Evolutionary conservation across 1,140 invertebrate genomes (phyloP).

Genomic region (Eurosta solidaginis): DNA sequence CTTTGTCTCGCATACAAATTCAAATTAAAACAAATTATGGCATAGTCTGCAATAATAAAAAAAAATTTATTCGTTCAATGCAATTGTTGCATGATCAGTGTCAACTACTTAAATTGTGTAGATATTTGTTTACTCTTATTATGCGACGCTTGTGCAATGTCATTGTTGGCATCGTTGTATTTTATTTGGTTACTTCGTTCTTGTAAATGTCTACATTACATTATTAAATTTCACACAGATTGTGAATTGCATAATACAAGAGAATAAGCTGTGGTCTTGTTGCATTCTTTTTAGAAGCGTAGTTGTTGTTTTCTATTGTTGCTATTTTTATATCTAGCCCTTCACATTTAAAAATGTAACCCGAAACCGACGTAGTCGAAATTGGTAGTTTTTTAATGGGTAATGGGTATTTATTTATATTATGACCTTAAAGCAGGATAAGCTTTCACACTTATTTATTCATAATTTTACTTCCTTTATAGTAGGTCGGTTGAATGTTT

Average conservation of each 20-base stretch:
- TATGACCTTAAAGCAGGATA: neutral
- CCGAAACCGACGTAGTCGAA: no score
- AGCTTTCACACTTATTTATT: neutral
- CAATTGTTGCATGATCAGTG: constrained; percentile 7
- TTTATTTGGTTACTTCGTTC: neutral
- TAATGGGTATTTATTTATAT: neutral
- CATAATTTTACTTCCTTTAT: no score
- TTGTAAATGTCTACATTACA: neutral
- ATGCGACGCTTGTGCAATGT: neutral
- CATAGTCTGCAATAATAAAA: neutral
- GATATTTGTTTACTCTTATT: neutral
- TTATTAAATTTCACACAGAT: neutral
- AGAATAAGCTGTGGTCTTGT: neutral
- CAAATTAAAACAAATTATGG: constrained; percentile 23
- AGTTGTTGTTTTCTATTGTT: no score
- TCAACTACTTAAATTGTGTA: neutral
- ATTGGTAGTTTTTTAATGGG: no score
- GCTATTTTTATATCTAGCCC: no score
- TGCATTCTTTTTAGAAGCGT: no score
- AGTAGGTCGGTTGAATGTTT: no score
- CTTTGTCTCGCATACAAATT: neutral
- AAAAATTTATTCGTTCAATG: neutral
- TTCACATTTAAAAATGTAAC: no score
- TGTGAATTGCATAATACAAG: neutral
- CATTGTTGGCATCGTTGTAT: neutral